Base-by-base conservation (phyloP, 2,888 invertebrate genomes). In the Scaptomyza cyrtandrae region DNA sequence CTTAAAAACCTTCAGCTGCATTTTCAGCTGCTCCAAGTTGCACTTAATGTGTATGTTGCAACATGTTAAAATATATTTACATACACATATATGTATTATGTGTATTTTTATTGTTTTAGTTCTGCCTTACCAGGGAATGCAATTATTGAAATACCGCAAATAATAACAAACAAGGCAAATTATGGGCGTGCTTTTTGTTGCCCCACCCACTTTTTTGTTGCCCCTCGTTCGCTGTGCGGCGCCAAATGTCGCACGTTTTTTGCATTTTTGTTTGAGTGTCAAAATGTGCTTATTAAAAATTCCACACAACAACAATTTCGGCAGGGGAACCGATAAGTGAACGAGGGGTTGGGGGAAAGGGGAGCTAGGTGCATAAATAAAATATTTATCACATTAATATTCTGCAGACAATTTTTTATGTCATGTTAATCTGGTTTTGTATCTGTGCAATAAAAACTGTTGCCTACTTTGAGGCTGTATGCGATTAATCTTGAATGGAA, bases 281-380 rank as follows among this genome's bases (percentile, higher is more conserved):
- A 90, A 90, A 90, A 90, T 88, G 84, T 82, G 66, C 80, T 88
- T 86, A 88, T 89, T 88, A 80, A 86, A 86, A 88, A 86, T 86
- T 89, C 83, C 87, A 74, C 64, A 59, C 53, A 57, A 31, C 63
- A 54, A 3, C 27, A 27, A 16, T 14, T n/a, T 19, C 19, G 14
- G 37, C 13, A 39, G n/a, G 16, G 33, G 1, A 13, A 11, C 31
- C 48, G n/a, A 4, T 16, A 31, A 16, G 31, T 27, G 27, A 7
- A 10, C 5, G 4, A 2, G 13, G 7, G 24, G 1, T 5, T 3
- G 10, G 19, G 14, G 11, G 33, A 6, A 11, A 1, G 9, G 43
- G 43, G 43, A 1, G 2, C 44, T n/a, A 33, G 33, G 2, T 33
- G 33, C 19, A 11, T 39, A 56, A 41, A 67, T 58, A 39, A 73